Percentiles rank a stretch among this genome's conserved stretches.
These are phyloP conservation scores for Anolis carolinensis DNA, from an alignment of 2,113 vertebrate genomes.

Conservation along the genomic window DNA sequence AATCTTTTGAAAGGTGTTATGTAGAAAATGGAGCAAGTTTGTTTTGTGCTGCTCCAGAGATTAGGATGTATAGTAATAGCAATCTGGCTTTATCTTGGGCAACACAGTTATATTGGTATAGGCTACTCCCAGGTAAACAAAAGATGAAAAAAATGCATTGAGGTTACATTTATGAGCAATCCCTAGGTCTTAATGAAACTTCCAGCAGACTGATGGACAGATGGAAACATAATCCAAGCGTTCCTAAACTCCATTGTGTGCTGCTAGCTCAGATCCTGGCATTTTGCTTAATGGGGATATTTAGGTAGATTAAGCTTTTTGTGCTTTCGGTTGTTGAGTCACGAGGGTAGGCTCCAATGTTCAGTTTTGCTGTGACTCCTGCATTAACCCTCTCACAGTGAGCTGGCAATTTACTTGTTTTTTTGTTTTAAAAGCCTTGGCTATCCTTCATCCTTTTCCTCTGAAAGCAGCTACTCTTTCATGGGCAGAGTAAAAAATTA, in stretches of 20 bases:
- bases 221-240: slow-evolving; percentile 1
- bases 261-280: not conserved
- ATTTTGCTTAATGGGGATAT: not conserved
- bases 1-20: no score
- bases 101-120: no score
- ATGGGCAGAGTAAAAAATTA: not conserved
- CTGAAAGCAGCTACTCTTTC: slow-evolving; percentile 5
- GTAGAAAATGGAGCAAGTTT: no score
- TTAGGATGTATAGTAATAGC: no score
- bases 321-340: not conserved
- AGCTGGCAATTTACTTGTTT: not conserved
- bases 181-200: not conserved
- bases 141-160: no score
- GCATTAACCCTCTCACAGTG: not conserved
- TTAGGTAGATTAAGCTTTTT: slow-evolving; percentile 15
- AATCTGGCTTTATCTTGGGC: no score
- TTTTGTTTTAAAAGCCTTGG: not conserved
- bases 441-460: slow-evolving; percentile 8
- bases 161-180: not conserved
- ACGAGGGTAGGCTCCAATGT: not conserved
- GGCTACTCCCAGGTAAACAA: no score
- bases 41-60: no score
- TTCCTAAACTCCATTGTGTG: not conserved
- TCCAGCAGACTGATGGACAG: not conserved
- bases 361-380: not conserved